Base-by-base conservation (phyloP, 2,888 invertebrate species). In the Hipparchia semele region DNA sequence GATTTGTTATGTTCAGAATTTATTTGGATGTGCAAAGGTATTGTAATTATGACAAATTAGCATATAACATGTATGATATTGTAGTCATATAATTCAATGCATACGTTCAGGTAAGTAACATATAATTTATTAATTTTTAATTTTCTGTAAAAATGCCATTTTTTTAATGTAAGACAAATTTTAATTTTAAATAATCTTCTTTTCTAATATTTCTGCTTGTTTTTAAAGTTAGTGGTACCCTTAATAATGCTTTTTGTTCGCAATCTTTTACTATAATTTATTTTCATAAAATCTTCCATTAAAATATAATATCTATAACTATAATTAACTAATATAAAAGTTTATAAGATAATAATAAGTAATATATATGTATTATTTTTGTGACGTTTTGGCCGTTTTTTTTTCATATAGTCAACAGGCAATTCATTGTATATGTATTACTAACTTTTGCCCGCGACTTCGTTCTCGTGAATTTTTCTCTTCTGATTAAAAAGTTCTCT, bases 371-470 rank as follows among this genome's bases (percentile, higher is more conserved):
- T 12, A 12, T n/a, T 13, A 62, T 23, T 10, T 46, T 12, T 64
- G 51, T 65, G 65, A 65, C 53, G 33, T 33, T 51, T 65, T 33
- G 65, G 65, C 65, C 53, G 65, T 65, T 51, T 23, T 23, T 23
- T 1, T 23, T 23, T 23, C n/a, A 46, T 60, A 60, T 4, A 2
- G n/a, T 13, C 56, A 2, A 23, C 13, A 58, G 58, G 58, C 13
- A 23, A 58, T 23, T 23, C 58, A 13, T 58, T 56, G 13, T 13
- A 23, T 23, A 23, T 58, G 13, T 58, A 58, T 13, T n/a, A 54
- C 4, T 54, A 13, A 13, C 7, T 7, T 23, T 23, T 7, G 6
- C 10, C 39, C 39, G 39, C 39, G 39, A 39, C 39, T 39, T 39
- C 39, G 39, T 39, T 5, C 1, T 39, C 39, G 39, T 39, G 39